Evolutionary conservation across 1,140 invertebrate genomes (phyloP).

Genomic region (Acromyrmex charruanus): DNA sequence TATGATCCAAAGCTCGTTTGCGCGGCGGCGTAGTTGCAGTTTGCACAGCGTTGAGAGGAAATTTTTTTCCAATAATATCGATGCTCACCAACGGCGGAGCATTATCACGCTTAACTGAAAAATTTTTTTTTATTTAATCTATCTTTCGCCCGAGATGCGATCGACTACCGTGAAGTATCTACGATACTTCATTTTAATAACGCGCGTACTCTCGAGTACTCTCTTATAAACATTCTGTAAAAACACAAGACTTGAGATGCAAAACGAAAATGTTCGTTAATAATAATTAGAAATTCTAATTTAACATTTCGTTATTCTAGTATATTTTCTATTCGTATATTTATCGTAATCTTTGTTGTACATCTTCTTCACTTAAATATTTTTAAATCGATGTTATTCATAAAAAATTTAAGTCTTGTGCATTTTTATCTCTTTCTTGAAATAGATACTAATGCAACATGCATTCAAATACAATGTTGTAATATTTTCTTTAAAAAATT

Average conservation of each 20-base stretch:
- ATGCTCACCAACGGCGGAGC: slow-evolving; percentile 14
- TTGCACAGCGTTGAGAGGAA: slow-evolving; percentile 28
- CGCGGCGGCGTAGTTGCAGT: slow-evolving; percentile 37
- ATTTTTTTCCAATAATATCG: slow-evolving; percentile 44
- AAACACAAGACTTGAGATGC: background rate
- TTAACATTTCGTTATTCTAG: background rate
- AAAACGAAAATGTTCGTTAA: background rate
- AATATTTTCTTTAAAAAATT: background rate
- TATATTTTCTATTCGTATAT: background rate
- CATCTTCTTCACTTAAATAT: too few species aligned
- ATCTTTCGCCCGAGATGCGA: background rate
- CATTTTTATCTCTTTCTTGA: too few species aligned
- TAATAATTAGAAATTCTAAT: background rate
- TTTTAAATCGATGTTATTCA: too few species aligned
- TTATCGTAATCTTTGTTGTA: background rate
- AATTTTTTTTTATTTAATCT: slow-evolving; percentile 49
- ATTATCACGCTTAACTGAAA: slow-evolving; percentile 42
- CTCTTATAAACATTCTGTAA: background rate
- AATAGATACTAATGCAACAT: too few species aligned
- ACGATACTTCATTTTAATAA: slow-evolving; percentile 5
- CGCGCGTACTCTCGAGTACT: background rate
- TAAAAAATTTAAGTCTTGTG: too few species aligned
- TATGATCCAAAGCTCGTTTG: slow-evolving; percentile 52
- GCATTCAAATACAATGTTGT: too few species aligned
- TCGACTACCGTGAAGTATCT: background rate